Conservation (phyloP, 1,140 invertebrate species). For the Trichoplusia ni region DNA sequence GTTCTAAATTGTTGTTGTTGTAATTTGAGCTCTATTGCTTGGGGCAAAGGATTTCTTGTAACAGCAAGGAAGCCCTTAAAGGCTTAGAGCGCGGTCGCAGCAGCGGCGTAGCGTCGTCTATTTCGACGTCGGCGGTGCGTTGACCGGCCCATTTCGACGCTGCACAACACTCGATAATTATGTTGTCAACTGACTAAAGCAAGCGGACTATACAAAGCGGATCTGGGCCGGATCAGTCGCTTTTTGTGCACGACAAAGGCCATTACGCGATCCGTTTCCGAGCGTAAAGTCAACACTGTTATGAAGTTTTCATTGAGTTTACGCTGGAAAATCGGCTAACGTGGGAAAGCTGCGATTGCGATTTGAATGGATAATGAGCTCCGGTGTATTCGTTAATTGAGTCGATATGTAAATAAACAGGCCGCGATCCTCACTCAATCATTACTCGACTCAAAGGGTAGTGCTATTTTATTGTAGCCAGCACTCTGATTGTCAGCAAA, state of each 20-base stretch:
- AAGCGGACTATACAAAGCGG: slow-evolving; percentile 68
- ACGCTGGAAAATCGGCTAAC: slow-evolving; percentile 66
- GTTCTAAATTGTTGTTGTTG: background rate
- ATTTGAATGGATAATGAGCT: slow-evolving; percentile 76
- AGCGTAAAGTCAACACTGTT: slow-evolving; percentile 67
- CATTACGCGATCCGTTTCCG: slow-evolving; percentile 72
- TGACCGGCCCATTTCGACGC: slow-evolving; percentile 58
- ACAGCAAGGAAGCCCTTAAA: slow-evolving; percentile 25
- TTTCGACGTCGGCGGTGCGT: slow-evolving; percentile 48
- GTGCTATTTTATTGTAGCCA: slow-evolving; percentile 54
- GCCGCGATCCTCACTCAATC: slow-evolving; percentile 50
- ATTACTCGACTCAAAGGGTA: slow-evolving; percentile 64
- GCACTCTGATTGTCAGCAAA: slow-evolving; percentile 49
- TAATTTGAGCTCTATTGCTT: slow-evolving; percentile 20
- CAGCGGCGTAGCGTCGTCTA: slow-evolving; percentile 38
- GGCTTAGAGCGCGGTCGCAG: slow-evolving; percentile 27
- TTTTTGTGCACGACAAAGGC: slow-evolving; percentile 75
- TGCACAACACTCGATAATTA: slow-evolving; percentile 70
- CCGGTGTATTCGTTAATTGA: slow-evolving; percentile 70
- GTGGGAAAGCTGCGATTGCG: slow-evolving; percentile 64
- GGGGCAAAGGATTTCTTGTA: background rate
- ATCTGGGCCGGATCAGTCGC: slow-evolving; percentile 67
- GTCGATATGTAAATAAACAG: slow-evolving; percentile 74
- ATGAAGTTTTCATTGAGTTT: slow-evolving; percentile 70
- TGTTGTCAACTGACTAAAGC: slow-evolving; percentile 72